Evolutionary conservation across 2,113 vertebrate genomes (phyloP).

Genomic region (Rhipidura dahli): DNA sequence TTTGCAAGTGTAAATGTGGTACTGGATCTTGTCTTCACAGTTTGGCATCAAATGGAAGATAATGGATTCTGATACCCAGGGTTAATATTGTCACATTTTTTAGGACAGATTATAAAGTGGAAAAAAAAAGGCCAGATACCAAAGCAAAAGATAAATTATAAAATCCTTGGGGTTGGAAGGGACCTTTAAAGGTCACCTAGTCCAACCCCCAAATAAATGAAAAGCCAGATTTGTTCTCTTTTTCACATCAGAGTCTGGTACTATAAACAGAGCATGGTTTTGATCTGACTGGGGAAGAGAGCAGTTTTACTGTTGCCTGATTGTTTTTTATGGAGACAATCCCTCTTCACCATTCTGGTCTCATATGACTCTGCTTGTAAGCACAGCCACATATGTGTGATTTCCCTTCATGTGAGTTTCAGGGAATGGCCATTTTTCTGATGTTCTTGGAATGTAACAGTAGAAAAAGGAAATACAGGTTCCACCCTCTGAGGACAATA

Average conservation of each 20-base stretch:
- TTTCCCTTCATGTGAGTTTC: not conserved
- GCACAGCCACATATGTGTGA: not conserved
- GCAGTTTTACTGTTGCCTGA: not conserved
- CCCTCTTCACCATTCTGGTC: not conserved
- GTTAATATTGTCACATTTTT: not conserved
- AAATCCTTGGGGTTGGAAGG: not conserved
- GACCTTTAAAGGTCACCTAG: not conserved
- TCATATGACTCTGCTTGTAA: not conserved
- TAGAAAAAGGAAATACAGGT: not conserved
- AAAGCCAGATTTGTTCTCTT: not conserved
- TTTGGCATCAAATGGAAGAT: not conserved
- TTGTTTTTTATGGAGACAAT: not conserved
- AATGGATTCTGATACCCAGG: not conserved
- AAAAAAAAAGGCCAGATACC: not conserved
- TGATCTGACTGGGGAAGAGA: not conserved
- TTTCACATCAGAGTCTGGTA: not conserved
- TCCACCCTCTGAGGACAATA: not conserved
- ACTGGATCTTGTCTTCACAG: not conserved
- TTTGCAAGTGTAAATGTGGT: not conserved
- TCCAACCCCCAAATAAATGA: not conserved
- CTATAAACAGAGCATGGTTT: not conserved
- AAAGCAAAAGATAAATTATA: not conserved
- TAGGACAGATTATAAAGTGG: not conserved
- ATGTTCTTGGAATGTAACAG: not conserved
- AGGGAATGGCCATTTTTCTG: not conserved